Base-by-base conservation (phyloP, 1,140 invertebrate species). In the Xylocopa sonorina region DNA sequence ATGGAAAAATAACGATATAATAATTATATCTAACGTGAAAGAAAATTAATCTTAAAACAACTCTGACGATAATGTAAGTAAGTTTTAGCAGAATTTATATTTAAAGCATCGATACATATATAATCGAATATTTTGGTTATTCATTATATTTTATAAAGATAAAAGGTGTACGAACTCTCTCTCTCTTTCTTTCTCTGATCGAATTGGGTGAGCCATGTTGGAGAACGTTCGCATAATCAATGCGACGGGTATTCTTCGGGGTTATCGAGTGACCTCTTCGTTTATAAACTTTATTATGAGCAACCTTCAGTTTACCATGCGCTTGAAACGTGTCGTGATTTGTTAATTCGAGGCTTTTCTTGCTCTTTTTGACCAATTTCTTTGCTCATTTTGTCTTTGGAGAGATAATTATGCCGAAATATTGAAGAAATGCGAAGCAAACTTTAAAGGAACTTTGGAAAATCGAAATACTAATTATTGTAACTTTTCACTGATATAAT, bases 201-300 rank as follows among this genome's bases (percentile, higher is more conserved):
- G 16, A 66, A 43, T 64, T 66, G 18, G 27, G 27, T 21, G 48
- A 32, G 29, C 14, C 12, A 53, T 66, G 27, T 53, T 43, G 60
- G 14, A 43, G 48, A 66, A 75, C 48, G 50, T 27, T 29, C 1
- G 48, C 27, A 55, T 50, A 75, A 64, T 64, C 60, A 51, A 43
- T 29, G 27, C 10, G 58, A 38, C 63, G 38, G 62, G 6, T n/a
- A 75, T 75, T 75, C 72, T 74, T 41, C 34, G 38, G 48, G 72
- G 72, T 75, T 75, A 75, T 75, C 72, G 27, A 53, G 24, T 75
- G 72, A 75, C 72, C 72, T 12, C 38, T 66, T 75, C 72, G 46
- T 75, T 75, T 75, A 66, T 75, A 75, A 75, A 66, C 58, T 75
- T 75, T 55, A 29, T 66, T 75, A 53, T 27, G 43, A 75, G 60